phyloP scores from a whole-genome alignment of 2,888 invertebrate genomes.

The Malacosoma neustria region DNA sequence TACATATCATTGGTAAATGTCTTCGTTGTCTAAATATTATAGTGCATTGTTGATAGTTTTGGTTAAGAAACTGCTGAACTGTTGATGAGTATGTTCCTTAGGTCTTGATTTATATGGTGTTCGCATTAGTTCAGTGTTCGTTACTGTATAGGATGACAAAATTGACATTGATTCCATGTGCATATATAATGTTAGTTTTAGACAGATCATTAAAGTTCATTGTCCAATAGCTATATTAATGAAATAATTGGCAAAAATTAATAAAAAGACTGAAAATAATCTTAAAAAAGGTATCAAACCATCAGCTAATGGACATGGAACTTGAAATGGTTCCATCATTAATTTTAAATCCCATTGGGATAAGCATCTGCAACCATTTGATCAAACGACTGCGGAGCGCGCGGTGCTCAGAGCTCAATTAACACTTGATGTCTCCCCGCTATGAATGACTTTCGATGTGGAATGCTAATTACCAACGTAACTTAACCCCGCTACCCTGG shows the following conservation, averaged over 20 bases:
- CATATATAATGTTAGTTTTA: background rate
- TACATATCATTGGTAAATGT: background rate
- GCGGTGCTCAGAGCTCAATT: constrained; percentile 43
- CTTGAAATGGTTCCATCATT: background rate
- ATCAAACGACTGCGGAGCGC: constrained; percentile 54
- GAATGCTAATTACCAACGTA: constrained; percentile 54
- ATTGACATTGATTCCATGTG: background rate
- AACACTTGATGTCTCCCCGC: constrained; percentile 56
- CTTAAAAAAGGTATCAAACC: no score
- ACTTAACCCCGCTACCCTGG: constrained; percentile 40
- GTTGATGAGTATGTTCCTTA: background rate
- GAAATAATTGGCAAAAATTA: background rate
- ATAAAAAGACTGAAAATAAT: no score
- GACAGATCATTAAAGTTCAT: background rate
- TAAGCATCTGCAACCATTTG: constrained; percentile 30
- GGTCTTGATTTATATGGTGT: background rate
- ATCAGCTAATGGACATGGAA: background rate
- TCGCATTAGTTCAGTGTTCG: background rate
- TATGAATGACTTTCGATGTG: constrained; percentile 61
- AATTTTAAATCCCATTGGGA: constrained; percentile 11
- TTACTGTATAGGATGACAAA: background rate
- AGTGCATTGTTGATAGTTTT: background rate
- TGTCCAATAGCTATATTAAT: constrained; percentile 3
- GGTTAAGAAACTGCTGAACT: background rate
- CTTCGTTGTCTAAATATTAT: background rate